Percentiles rank a stretch among this genome's conserved stretches.
Conservation (phyloP, 2,888 invertebrate species). For the Eurois occulta region DNA sequence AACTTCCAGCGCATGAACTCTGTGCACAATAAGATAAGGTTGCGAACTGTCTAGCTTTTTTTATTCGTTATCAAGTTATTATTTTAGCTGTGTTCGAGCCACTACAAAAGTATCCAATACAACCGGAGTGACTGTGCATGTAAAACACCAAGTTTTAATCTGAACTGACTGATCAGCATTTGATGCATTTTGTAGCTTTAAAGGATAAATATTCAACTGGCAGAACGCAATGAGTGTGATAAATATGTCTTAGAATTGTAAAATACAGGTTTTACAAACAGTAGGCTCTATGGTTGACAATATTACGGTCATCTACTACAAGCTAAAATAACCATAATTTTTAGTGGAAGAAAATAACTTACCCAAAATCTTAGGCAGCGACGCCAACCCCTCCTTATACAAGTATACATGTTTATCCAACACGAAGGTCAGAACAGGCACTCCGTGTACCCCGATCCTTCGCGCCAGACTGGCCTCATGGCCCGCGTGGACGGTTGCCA, state of each 20-base stretch:
- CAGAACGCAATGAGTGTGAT: background rate
- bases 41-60: background rate
- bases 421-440: slow-evolving; percentile 95
- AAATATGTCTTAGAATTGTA: background rate
- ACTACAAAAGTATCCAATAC: background rate
- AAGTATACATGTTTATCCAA: slow-evolving; percentile 96
- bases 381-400: slow-evolving; percentile 95
- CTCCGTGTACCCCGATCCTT: slow-evolving; percentile 94
- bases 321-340: background rate
- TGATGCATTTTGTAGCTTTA: background rate
- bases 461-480: slow-evolving; percentile 94
- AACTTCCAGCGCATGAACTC: background rate
- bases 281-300: too few species aligned
- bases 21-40: background rate
- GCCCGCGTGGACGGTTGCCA: slow-evolving; percentile 95
- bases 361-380: slow-evolving; percentile 95
- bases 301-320: too few species aligned
- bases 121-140: too few species aligned
- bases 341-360: slow-evolving; percentile 21
- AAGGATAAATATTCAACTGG: background rate
- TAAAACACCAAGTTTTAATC: background rate
- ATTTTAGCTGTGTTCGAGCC: background rate
- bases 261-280: background rate
- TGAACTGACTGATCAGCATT: background rate
- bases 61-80: background rate